Evolutionary conservation across 2,888 invertebrate genomes (phyloP).

Genomic region (Holacanthella duospinosa): DNA sequence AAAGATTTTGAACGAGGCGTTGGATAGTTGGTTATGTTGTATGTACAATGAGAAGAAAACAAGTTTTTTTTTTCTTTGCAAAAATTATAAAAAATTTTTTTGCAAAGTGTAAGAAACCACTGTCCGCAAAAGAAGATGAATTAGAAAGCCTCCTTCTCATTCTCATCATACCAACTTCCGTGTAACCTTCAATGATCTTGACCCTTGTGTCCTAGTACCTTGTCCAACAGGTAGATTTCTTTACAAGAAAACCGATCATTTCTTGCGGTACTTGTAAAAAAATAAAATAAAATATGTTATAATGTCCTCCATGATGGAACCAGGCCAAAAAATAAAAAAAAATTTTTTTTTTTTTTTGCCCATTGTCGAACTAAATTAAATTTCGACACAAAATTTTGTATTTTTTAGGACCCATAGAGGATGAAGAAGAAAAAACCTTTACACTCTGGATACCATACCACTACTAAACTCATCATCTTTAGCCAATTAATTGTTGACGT

Average conservation of each 20-base stretch:
- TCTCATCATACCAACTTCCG: conserved; percentile 3
- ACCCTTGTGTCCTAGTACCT: conserved; percentile 22
- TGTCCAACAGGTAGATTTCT: conserved; percentile 17
- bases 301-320: not conserved
- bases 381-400: not conserved
- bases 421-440: conserved; percentile 10
- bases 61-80: too few species aligned
- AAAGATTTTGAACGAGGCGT: too few species aligned
- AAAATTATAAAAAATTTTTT: not conserved
- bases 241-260: not conserved
- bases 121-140: not conserved
- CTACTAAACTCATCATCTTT: conserved; percentile 5
- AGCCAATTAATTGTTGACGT: too few species aligned
- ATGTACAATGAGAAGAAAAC: too few species aligned
- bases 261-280: conserved; percentile 1
- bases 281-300: too few species aligned
- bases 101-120: not conserved
- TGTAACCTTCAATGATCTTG: conserved; percentile 36
- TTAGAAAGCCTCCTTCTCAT: not conserved
- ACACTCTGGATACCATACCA: conserved; percentile 20
- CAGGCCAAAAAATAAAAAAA: conserved; percentile 21
- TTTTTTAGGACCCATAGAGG: too few species aligned
- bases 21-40: not conserved
- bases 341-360: too few species aligned
- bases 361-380: conserved; percentile 8